Base-by-base conservation (phyloP, 2,113 vertebrate species). In the Leptobrachium leishanense region DNA sequence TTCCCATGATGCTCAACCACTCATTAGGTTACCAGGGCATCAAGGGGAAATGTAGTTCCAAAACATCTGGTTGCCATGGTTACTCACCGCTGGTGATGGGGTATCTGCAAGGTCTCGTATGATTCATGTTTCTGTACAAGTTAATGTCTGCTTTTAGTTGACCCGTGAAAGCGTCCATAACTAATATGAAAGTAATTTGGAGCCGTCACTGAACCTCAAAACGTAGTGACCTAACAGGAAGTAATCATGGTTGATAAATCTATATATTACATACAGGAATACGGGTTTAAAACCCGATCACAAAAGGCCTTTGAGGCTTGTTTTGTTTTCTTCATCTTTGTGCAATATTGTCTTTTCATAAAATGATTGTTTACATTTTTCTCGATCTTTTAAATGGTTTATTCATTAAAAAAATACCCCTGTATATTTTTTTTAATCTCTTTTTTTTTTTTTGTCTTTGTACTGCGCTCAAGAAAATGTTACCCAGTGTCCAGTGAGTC, bases 341-440 rank as follows among this genome's bases (percentile, higher is more conserved):
- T 77, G 66, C 75, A 77, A 77, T 77, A 71, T 71, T 69, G 57
- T 55, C 54, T 40, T 70, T 43, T n/a, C 54, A 54, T 1, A 31
- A 53, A 39, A 75, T 41, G 6, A 31, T 77, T 77, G 76, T 77
- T 77, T 77, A 77, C 76, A 77, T 77, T 77, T 77, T 62, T 59
- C 71, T 70, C 39, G 42, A 11, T 64, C 20, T 64, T 64, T 64
- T 64, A 12, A 64, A 64, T 64, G 31, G 68, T 55, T 46, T 77
- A 43, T 69, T 43, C 43, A 46, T 15, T 50, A 31, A 31, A 31
- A 31, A 31, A 31, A 31, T 31, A 31, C 20, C 12, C 54, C 40
- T 8, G 55, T 77, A 9, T 40, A 39, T 15, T 13, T 31, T 31
- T 31, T 31, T 31, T 31, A 1, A 31, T 31, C 20, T 31, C 20